Conservation (phyloP, 64 coral and sea anemone species). For the Pocillopora damicornis region DNA sequence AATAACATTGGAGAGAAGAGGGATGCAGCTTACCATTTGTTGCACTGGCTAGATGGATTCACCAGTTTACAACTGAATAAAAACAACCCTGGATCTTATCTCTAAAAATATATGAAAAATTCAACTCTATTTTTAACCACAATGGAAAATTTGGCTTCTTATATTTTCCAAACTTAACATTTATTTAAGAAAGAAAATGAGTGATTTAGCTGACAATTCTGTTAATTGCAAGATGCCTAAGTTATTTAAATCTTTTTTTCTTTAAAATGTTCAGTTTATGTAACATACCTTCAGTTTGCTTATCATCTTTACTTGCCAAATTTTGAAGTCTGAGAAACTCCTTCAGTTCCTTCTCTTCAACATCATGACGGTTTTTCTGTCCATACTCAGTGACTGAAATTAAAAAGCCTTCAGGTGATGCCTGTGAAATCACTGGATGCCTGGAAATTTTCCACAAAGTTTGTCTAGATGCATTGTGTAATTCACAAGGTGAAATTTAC, state of each 20-base stretch:
- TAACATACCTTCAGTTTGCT: not conserved
- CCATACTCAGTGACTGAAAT: conserved; percentile 46
- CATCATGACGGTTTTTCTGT: conserved; percentile 50
- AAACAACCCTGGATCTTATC: no score
- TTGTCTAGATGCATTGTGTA: not conserved
- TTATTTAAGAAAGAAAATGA: no score
- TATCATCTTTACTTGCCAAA: conserved; percentile 40
- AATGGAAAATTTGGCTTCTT: no score
- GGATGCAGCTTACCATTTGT: no score
- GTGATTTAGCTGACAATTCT: not conserved
- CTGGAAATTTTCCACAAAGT: not conserved
- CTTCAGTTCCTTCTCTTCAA: conserved; percentile 44
- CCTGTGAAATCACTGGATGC: no score
- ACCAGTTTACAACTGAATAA: no score
- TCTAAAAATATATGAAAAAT: not conserved
- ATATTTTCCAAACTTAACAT: no score
- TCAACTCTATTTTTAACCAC: not conserved
- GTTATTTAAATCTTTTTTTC: not conserved
- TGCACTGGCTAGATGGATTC: no score
- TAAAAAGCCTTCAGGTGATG: no score
- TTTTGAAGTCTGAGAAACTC: conserved; percentile 54
- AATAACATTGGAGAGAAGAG: no score
- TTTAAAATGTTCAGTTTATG: conserved; percentile 6
- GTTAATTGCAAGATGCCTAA: not conserved
- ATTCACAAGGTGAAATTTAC: no score